A percentile compares a stretch with the other conserved stretches of the same genome.
Conservation (phyloP, 2,888 invertebrate species). For the Trypoxylon attenuatum region DNA sequence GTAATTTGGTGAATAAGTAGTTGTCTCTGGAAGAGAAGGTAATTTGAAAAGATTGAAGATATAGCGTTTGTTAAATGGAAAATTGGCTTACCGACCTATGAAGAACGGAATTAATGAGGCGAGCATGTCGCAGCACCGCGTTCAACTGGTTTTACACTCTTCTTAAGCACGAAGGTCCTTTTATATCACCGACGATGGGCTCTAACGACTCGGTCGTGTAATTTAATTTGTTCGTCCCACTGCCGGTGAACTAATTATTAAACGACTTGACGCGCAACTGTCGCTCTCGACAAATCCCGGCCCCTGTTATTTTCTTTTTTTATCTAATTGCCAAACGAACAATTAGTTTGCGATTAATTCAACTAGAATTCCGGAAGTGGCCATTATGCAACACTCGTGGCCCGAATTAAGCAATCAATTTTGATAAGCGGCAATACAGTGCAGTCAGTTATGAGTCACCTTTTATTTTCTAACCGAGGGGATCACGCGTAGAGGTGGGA, state of each 20-base stretch:
- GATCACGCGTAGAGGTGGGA: too few species aligned
- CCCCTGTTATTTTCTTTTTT: not conserved
- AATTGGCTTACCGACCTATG: constrained; percentile 46
- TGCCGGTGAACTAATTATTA: constrained; percentile 18
- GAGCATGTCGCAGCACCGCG: constrained; percentile 42
- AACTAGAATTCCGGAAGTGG: not conserved
- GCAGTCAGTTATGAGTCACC: not conserved
- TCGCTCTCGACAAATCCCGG: not conserved
- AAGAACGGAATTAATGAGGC: constrained; percentile 50
- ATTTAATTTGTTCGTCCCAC: constrained; percentile 39
- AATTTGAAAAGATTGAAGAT: constrained; percentile 18
- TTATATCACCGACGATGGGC: constrained; percentile 43
- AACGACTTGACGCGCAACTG: constrained; percentile 10
- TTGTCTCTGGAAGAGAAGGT: too few species aligned
- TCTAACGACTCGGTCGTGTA: constrained; percentile 34
- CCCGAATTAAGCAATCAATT: not conserved
- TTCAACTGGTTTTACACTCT: constrained; percentile 46
- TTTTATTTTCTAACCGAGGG: not conserved
- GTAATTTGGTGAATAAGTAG: constrained; percentile 11
- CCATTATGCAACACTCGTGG: not conserved
- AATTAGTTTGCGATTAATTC: not conserved
- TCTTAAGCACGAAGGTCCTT: constrained; percentile 45
- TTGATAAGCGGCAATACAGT: not conserved
- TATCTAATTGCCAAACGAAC: not conserved
- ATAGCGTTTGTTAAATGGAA: constrained; percentile 29